Conservation (phyloP, 2,888 invertebrate species). For the Leptinotarsa haldemani region DNA sequence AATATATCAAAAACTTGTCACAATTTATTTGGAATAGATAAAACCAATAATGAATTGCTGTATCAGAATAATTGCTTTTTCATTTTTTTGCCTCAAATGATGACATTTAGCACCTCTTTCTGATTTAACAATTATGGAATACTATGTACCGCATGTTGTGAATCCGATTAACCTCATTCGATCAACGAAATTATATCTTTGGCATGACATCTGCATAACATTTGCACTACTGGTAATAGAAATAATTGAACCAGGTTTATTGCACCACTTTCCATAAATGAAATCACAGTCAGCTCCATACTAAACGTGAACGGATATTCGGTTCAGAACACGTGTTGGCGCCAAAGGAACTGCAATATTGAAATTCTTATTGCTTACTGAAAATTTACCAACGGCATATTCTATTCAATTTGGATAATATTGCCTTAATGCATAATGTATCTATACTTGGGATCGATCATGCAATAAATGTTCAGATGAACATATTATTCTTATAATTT, state of each 20-base stretch:
- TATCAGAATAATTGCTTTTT: too few relatives aligned
- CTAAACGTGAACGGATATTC: constrained; percentile 34
- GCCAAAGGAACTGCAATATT: constrained; percentile 50
- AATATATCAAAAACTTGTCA: too few relatives aligned
- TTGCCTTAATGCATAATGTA: not conserved
- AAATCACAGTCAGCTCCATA: constrained; percentile 16
- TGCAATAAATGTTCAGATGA: not conserved
- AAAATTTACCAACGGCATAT: constrained; percentile 45
- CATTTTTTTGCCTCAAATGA: too few relatives aligned
- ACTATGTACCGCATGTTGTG: not conserved
- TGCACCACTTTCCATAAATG: not conserved
- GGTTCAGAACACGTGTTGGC: constrained; percentile 42
- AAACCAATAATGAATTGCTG: too few relatives aligned
- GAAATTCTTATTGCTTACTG: constrained; percentile 52
- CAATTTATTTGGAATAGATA: too few relatives aligned
- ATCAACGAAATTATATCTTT: not conserved
- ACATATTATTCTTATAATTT: not conserved
- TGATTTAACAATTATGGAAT: too few relatives aligned
- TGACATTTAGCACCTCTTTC: too few relatives aligned
- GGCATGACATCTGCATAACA: not conserved
- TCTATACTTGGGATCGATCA: not conserved
- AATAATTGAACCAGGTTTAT: constrained; percentile 1
- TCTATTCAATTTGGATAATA: constrained; percentile 36
- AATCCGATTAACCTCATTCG: not conserved
- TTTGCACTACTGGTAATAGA: not conserved